A percentile compares a stretch with the other conserved stretches of the same genome.
Conservation (phyloP, 2,888 invertebrate genomes). For the Bellardia bayeri region DNA sequence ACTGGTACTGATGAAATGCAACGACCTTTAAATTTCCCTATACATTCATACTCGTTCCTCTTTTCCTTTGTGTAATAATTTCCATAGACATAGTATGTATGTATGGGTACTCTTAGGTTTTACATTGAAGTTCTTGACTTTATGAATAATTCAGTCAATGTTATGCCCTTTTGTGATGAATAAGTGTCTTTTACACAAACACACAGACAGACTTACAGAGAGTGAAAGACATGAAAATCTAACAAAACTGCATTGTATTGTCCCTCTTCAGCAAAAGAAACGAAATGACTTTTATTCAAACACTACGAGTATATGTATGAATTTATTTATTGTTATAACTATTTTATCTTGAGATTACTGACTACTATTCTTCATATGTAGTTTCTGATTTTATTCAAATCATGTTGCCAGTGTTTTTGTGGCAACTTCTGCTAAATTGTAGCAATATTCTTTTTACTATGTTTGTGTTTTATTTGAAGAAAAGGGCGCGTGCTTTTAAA, state of each 20-base stretch:
- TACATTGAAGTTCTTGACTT: conserved; percentile 66
- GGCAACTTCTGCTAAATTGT: conserved; percentile 14
- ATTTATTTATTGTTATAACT: conserved; percentile 15
- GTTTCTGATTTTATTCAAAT: conserved; percentile 26
- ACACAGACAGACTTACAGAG: background rate
- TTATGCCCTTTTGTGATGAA: conserved; percentile 66
- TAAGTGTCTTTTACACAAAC: conserved; percentile 30
- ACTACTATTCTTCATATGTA: background rate
- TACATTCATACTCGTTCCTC: conserved; percentile 10
- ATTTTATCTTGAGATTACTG: background rate
- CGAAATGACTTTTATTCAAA: background rate
- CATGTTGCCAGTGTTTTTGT: background rate
- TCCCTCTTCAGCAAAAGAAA: conserved; percentile 11
- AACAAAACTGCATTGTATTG: conserved; percentile 18
- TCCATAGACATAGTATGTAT: conserved; percentile 9
- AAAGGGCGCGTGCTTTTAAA: conserved; percentile 37
- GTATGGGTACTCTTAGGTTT: conserved; percentile 20
- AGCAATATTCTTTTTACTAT: background rate
- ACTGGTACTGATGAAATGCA: background rate
- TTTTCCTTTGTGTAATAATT: conserved; percentile 18
- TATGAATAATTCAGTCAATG: conserved; percentile 74
- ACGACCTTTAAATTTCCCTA: conserved; percentile 64
- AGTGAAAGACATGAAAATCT: conserved; percentile 3
- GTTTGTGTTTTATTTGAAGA: background rate
- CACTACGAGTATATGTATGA: background rate